Conservation (phyloP, 2,797 vertebrate species). For the Oceanodroma leucorhoa region DNA sequence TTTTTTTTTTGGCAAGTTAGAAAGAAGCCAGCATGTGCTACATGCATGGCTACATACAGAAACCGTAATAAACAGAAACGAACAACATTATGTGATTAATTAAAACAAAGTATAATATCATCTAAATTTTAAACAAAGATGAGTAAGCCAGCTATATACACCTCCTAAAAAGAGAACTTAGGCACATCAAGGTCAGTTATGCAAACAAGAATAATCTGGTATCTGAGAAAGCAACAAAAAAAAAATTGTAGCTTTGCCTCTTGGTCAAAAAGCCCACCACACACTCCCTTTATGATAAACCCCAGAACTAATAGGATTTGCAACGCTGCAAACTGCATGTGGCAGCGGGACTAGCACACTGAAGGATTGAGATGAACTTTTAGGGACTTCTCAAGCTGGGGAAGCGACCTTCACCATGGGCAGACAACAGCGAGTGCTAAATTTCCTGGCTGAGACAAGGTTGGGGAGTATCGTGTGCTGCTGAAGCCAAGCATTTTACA, state of each 20-base stretch:
- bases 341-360: not conserved
- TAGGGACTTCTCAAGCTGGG: not conserved
- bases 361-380: not conserved
- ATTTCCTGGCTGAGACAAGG: not conserved
- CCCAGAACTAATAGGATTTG: not conserved
- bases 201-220: not conserved
- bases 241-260: not conserved
- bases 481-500: not conserved
- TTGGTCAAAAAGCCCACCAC: not conserved
- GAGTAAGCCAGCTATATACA: not conserved
- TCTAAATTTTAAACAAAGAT: not conserved
- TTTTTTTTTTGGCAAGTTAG: not conserved
- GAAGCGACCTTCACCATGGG: not conserved
- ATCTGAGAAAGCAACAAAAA: not conserved
- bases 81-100: not conserved
- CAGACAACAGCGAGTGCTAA: not conserved
- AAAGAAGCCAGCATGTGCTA: not conserved
- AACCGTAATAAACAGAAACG: not conserved
- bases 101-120: not conserved
- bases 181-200: not conserved
- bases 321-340: not conserved
- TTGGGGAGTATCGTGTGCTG: not conserved
- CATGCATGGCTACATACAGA: too few relatives aligned
- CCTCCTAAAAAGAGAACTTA: not conserved
- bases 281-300: not conserved